Evolutionary conservation across 2,888 invertebrate genomes (phyloP), one percentile per base, ranked within the genome.

Genomic region (Trachelus tabidus): DNA sequence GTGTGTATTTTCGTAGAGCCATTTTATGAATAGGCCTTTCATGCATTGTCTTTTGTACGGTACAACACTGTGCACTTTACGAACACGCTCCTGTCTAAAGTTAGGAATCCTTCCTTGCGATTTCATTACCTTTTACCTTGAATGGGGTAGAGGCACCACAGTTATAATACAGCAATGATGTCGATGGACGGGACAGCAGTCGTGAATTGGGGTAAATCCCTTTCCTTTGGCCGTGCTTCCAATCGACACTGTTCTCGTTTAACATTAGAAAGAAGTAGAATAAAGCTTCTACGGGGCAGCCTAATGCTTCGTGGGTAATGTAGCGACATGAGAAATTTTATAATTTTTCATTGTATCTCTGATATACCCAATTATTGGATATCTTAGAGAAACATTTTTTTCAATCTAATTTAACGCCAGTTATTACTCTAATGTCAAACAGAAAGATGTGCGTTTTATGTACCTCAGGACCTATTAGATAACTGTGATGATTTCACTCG

Each of bases 151-250:
- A 87, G 89, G 89, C 85, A 86, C 87, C 84, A 87, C 86, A 86
- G 85, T 87, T 87, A 90, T 86, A 87, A 89, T 87, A 89, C 89
- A 88, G 90, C 89, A 89, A 87, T 87, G 89, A 87, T 87, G 89
- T 85, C 89, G 89, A 88, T 89, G 89, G 85, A 90, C 88, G 86
- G 89, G 90, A 88, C 90, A 89, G 90, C 89, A 88, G 88, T 89
- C 88, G 86, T 87, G 89, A 87, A 89, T 87, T 87, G 88, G 90
- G 84, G 85, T 86, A 88, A 85, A 89, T 88, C 89, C 89, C 84
- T 88, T 88, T 86, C 86, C 87, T 84, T 86, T 88, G 86, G 88
- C 86, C 87, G 85, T 84, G 86, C 88, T 87, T 89, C 89, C 89
- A 83, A 88, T 85, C 88, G 88, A 88, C 87, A 88, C 90, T 90